These are phyloP conservation scores for Galaxea fascicularis DNA, from an alignment of 92 coral and sea anemone species.

Conservation along the genomic window DNA sequence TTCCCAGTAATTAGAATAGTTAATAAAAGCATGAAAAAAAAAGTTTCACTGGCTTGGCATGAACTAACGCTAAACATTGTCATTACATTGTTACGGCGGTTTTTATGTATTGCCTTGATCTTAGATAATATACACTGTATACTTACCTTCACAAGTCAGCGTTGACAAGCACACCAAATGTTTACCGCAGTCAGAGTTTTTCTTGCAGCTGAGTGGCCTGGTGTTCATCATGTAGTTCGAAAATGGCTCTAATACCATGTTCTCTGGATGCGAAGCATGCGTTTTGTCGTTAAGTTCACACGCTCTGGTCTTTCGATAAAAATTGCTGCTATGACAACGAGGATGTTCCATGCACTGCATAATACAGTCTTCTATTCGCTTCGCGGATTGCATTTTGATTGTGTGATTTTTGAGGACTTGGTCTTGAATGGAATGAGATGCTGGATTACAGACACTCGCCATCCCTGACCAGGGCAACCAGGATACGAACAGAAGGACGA, in stretches of 20 bases:
- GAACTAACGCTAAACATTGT: too few species aligned
- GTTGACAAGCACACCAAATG: not conserved
- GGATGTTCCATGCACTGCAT: not conserved
- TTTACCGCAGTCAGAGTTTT: not conserved
- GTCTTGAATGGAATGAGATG: conserved; percentile 1
- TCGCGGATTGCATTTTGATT: not conserved
- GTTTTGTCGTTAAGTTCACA: conserved; percentile 37
- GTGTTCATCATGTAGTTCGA: conserved; percentile 28
- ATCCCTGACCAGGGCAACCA: not conserved
- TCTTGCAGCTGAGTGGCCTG: not conserved
- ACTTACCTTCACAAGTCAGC: conserved; percentile 18
- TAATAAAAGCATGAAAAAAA: too few species aligned
- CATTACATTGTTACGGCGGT: too few species aligned
- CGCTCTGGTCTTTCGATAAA: not conserved
- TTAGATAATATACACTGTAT: too few species aligned
- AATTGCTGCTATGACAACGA: conserved; percentile 26
- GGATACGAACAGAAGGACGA: not conserved
- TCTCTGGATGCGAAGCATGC: conserved; percentile 2
- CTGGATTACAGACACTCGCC: not conserved
- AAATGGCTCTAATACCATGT: not conserved
- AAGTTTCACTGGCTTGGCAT: too few species aligned
- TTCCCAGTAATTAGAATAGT: too few species aligned
- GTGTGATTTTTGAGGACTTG: conserved; percentile 16
- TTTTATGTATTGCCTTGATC: too few species aligned
- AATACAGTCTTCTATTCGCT: not conserved